Evolutionary conservation across 2,797 vertebrate genomes (phyloP).

Genomic region (Buceros bicornis): DNA sequence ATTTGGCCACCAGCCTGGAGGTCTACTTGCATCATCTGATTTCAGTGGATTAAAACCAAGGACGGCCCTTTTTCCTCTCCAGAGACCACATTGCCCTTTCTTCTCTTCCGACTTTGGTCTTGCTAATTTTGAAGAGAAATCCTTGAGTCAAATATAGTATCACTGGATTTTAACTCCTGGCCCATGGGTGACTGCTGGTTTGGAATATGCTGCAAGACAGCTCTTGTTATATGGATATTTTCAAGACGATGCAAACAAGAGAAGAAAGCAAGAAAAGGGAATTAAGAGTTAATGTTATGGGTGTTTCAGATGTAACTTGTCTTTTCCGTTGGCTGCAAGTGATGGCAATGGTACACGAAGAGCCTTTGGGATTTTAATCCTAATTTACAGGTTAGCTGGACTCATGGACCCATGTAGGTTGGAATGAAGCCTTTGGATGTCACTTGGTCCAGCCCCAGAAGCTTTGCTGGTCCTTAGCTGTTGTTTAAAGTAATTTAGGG

Average conservation of each 20-base stretch:
- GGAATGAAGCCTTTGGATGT: not conserved
- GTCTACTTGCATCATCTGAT: not conserved
- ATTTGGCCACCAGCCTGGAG: not conserved
- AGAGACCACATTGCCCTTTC: not conserved
- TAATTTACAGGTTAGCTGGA: not conserved
- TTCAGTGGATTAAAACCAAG: not conserved
- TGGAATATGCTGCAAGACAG: not conserved
- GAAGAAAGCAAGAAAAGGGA: not conserved
- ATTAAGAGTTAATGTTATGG: not conserved
- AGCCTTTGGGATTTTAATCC: not conserved
- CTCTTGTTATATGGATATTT: not conserved
- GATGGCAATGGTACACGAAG: not conserved
- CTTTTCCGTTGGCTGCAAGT: not conserved
- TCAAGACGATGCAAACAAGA: accelerated
- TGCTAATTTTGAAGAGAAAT: not conserved
- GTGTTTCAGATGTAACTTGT: not conserved
- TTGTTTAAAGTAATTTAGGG: not conserved
- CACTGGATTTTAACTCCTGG: not conserved
- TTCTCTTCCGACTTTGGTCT: not conserved
- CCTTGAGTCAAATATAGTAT: not conserved
- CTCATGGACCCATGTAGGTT: not conserved
- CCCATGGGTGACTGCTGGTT: not conserved
- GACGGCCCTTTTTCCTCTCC: not conserved
- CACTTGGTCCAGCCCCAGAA: not conserved
- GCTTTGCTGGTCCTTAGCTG: not conserved